These are phyloP conservation scores for Macaca fascicularis DNA, from an alignment of 2,113 vertebrate genomes.

Conservation along the genomic window T2T-MFA8v1.1 NC_088384.1:75300001-75300500, in stretches of 20 bases:
- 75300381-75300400: not conserved
- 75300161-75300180: not conserved
- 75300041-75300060: not conserved
- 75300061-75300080: not conserved
- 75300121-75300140: too few relatives aligned
- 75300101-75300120: not conserved
- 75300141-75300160: not conserved
- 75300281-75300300: not conserved
- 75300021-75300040: not conserved
- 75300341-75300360: not conserved
- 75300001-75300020: not conserved
- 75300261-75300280: not conserved
- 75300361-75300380: not conserved
- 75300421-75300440: not conserved
- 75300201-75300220: not conserved
- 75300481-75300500: not conserved
- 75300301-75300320: not conserved
- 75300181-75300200: not conserved
- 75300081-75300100: not conserved
- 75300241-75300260: not conserved
- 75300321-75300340: not conserved
- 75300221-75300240: not conserved
- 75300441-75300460: not conserved
- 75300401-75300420: not conserved
- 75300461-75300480: not conserved